phyloP scores from a whole-genome alignment of 2,888 invertebrate species.

The Dromius quadrimaculatus region DNA sequence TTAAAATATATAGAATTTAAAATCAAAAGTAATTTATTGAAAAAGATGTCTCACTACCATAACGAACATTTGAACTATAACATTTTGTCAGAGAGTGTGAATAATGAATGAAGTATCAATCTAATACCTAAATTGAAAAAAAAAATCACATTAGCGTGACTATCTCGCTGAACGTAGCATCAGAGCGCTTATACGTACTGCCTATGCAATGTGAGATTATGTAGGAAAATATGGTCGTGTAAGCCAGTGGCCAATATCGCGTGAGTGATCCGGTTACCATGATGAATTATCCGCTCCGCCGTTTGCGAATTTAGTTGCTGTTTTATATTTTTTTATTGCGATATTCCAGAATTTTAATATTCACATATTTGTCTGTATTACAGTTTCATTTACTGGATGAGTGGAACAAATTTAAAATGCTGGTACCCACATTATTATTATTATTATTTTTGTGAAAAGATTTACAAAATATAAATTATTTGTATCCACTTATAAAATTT shows the following conservation, averaged over 20 bases:
- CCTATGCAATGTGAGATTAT: conserved; percentile 1
- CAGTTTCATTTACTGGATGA: background rate
- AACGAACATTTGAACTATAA: too few species aligned
- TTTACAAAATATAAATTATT: too few species aligned
- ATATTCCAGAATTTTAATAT: background rate
- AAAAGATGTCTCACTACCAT: too few species aligned
- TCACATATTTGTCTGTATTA: background rate
- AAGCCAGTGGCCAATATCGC: conserved; percentile 1
- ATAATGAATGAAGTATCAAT: too few species aligned
- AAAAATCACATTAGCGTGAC: conserved; percentile 1
- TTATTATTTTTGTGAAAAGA: background rate
- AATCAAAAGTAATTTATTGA: too few species aligned
- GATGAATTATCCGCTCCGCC: background rate
- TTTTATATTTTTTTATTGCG: background rate
- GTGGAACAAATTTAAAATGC: background rate
- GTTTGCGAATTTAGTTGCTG: background rate
- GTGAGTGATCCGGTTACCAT: background rate
- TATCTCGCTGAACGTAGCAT: background rate
- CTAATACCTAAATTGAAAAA: too few species aligned
- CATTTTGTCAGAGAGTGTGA: too few species aligned
- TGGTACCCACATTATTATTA: too few species aligned
- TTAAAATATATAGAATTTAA: too few species aligned
- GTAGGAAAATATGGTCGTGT: background rate
- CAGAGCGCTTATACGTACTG: background rate
- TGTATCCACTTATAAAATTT: too few species aligned